Conservation (phyloP, 1,140 invertebrate genomes). For the Caerostris darwini region DNA sequence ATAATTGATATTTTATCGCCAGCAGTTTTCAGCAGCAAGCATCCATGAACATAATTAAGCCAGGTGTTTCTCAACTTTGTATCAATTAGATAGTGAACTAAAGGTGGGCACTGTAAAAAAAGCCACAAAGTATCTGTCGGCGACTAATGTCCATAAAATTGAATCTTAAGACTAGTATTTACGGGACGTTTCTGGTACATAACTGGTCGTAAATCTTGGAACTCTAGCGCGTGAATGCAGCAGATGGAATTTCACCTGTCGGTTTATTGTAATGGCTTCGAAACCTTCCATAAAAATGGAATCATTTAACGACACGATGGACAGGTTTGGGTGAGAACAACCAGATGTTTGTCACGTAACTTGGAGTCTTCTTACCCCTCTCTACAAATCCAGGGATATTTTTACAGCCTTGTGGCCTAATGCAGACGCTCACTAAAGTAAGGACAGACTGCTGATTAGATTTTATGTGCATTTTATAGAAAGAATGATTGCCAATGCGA, state of each 20-base stretch:
- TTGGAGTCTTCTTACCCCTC: neutral
- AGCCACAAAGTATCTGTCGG: conserved; percentile 11
- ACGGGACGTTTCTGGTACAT: conserved; percentile 14
- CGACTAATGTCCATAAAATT: conserved; percentile 40
- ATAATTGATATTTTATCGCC: conserved; percentile 12
- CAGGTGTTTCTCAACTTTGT: neutral
- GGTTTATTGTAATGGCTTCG: neutral
- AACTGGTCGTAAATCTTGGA: neutral
- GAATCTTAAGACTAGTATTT: conserved; percentile 37
- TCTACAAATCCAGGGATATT: neutral
- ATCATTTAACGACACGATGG: conserved; percentile 34
- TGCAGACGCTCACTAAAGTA: conserved; percentile 10
- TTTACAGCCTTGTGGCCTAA: neutral
- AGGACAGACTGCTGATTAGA: conserved; percentile 15
- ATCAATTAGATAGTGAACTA: neutral
- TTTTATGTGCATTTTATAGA: conserved; percentile 26
- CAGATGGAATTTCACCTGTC: conserved; percentile 57
- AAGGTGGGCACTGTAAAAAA: conserved; percentile 11
- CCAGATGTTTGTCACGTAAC: conserved; percentile 54
- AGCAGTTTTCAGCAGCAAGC: neutral
- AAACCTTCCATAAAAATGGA: neutral
- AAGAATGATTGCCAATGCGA: neutral
- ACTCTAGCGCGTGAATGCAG: neutral
- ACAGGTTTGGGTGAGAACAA: conserved; percentile 31
- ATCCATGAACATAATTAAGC: neutral